phyloP scores from a whole-genome alignment of 2,113 vertebrate species.

The Thamnophis sirtalis region DNA sequence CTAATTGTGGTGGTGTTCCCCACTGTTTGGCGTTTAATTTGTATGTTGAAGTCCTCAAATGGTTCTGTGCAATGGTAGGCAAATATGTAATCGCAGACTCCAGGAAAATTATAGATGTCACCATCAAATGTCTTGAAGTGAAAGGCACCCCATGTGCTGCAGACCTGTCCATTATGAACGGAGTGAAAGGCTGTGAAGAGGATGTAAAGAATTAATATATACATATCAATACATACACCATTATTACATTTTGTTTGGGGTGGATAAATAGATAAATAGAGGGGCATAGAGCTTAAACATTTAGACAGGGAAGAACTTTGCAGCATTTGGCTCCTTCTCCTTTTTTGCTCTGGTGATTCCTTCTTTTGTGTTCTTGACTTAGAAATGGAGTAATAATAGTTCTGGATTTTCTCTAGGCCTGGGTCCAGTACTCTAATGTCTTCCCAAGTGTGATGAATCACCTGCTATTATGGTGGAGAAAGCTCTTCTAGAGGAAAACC shows the following conservation, averaged over 20 bases:
- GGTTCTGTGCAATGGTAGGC: slow-evolving; percentile 57
- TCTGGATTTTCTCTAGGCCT: background rate
- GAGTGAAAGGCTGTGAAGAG: slow-evolving; percentile 56
- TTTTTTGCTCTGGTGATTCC: background rate
- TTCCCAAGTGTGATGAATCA: background rate
- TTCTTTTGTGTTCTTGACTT: background rate
- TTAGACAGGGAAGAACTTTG: background rate
- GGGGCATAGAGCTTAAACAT: background rate
- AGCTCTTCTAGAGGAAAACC: background rate
- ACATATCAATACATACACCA: background rate
- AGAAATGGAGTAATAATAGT: background rate
- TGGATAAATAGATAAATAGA: background rate
- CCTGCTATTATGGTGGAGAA: background rate
- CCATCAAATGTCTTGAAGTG: slow-evolving; percentile 71
- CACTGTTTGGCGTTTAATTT: slow-evolving; percentile 56
- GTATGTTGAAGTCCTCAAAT: slow-evolving; percentile 70
- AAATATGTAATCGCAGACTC: slow-evolving; percentile 67
- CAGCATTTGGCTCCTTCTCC: background rate
- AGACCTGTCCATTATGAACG: slow-evolving; percentile 61
- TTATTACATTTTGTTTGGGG: background rate
- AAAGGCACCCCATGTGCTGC: slow-evolving; percentile 68
- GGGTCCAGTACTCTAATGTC: background rate
- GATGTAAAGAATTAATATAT: background rate
- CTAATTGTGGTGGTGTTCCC: slow-evolving; percentile 41
- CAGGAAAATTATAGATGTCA: slow-evolving; percentile 59